Conservation (phyloP, 2,113 vertebrate species). For the Eidolon helvum region DNA sequence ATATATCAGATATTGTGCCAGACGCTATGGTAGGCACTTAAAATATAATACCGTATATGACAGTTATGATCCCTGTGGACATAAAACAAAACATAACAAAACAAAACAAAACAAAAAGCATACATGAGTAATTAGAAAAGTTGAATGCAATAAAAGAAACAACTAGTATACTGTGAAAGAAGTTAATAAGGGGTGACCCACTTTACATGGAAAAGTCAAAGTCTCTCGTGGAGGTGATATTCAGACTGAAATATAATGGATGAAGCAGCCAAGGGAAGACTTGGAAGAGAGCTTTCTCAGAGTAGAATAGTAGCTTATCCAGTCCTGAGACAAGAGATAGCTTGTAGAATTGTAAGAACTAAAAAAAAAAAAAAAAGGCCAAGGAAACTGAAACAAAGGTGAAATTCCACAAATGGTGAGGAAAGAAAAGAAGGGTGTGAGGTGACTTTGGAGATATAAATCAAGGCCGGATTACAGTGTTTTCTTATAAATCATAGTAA, state of each 20-base stretch:
- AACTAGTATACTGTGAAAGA: neutral
- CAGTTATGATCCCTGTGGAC: neutral
- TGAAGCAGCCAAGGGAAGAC: neutral
- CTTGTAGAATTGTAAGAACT: neutral
- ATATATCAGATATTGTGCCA: neutral
- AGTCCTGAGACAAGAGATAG: neutral
- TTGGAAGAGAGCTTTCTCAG: neutral
- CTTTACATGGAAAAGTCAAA: neutral
- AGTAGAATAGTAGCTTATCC: neutral
- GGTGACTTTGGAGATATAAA: neutral
- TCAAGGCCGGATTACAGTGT: neutral
- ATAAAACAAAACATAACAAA: neutral
- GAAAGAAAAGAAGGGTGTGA: neutral
- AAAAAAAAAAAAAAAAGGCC: neutral
- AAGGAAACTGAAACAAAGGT: neutral
- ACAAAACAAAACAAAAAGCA: neutral
- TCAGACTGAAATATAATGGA: neutral
- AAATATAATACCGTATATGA: neutral
- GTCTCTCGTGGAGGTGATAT: neutral
- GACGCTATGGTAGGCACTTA: neutral
- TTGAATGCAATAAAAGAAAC: neutral
- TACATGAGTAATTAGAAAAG: neutral
- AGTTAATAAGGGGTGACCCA: neutral
- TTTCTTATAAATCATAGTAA: neutral
- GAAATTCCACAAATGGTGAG: neutral